phyloP scores from a whole-genome alignment of 2,888 invertebrate genomes.

The Protodeltote pygarga region DNA sequence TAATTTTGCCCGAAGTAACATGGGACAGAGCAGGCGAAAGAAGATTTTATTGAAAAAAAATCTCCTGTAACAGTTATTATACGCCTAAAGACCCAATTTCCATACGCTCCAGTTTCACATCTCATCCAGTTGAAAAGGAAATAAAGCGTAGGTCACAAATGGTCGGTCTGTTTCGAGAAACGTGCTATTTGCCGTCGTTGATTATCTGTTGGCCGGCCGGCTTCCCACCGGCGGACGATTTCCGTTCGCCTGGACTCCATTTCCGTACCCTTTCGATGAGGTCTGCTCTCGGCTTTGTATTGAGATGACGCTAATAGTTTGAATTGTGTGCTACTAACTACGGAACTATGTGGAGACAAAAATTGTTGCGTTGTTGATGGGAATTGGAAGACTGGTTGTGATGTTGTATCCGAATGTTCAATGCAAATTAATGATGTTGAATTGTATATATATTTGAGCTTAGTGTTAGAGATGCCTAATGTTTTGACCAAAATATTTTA shows the following conservation, averaged over 20 bases:
- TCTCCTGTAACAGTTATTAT: no score
- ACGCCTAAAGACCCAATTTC: no score
- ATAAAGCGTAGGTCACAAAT: constrained; percentile 24
- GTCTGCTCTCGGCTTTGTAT: constrained; percentile 31
- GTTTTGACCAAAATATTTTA: no score
- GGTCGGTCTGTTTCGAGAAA: constrained; percentile 2
- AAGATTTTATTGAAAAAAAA: no score
- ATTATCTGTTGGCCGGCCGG: constrained; percentile 35
- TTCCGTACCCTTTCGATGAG: constrained; percentile 52
- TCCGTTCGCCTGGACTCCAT: constrained; percentile 62
- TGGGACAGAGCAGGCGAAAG: no score
- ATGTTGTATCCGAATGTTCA: neutral
- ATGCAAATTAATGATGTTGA: no score
- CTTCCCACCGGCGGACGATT: constrained; percentile 55
- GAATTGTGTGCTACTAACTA: no score
- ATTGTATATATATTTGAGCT: no score
- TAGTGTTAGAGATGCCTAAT: no score
- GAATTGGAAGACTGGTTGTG: neutral
- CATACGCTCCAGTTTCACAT: neutral
- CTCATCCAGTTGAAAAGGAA: neutral
- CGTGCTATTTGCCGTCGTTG: constrained; percentile 36
- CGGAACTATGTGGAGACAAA: constrained; percentile 12
- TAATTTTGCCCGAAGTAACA: no score
- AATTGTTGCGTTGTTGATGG: constrained; percentile 8
- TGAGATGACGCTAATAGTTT: constrained; percentile 20